Percentiles rank a stretch among this genome's conserved stretches.
phyloP scores from a whole-genome alignment of 1,140 invertebrate genomes.

The Zaprionus tsacasi region DNA sequence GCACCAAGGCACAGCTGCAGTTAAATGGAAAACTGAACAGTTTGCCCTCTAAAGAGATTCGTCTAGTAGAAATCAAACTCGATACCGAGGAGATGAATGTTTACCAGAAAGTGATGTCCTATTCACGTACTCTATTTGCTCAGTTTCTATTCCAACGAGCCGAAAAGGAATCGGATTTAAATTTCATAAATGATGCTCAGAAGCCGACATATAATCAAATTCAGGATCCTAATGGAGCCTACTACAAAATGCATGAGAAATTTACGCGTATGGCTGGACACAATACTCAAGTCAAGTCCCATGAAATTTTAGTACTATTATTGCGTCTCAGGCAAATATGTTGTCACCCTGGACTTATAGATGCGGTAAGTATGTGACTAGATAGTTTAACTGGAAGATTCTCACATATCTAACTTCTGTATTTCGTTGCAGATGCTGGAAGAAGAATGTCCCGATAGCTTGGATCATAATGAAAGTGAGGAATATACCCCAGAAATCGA shows the following conservation, averaged over 20 bases:
- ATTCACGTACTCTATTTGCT: slow-evolving; percentile 90
- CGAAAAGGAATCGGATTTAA: slow-evolving; percentile 86
- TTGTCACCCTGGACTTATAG: slow-evolving; percentile 93
- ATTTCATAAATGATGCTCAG: slow-evolving; percentile 57
- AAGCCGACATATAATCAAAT: slow-evolving; percentile 70
- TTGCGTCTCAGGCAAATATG: slow-evolving; percentile 94
- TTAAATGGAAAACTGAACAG: slow-evolving; percentile 86
- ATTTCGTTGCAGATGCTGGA: slow-evolving; percentile 86
- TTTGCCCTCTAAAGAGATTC: slow-evolving; percentile 88
- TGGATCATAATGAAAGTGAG: slow-evolving; percentile 82
- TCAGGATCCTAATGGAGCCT: slow-evolving; percentile 84
- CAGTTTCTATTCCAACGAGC: slow-evolving; percentile 90
- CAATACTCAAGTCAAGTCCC: slow-evolving; percentile 87
- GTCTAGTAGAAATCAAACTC: slow-evolving; percentile 87
- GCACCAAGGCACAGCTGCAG: slow-evolving; percentile 92
- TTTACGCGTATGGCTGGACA: slow-evolving; percentile 86
- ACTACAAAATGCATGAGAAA: slow-evolving; percentile 86
- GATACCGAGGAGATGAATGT: slow-evolving; percentile 90
- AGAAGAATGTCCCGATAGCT: slow-evolving; percentile 82
- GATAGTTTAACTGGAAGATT: background rate
- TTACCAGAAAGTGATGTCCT: slow-evolving; percentile 90
- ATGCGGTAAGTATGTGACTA: slow-evolving; percentile 49
- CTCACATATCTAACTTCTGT: background rate
- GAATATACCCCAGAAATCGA: slow-evolving; percentile 85
- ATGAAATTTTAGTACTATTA: slow-evolving; percentile 92